phyloP scores from a whole-genome alignment of 2,888 invertebrate species.

The Tipula confusa region DNA sequence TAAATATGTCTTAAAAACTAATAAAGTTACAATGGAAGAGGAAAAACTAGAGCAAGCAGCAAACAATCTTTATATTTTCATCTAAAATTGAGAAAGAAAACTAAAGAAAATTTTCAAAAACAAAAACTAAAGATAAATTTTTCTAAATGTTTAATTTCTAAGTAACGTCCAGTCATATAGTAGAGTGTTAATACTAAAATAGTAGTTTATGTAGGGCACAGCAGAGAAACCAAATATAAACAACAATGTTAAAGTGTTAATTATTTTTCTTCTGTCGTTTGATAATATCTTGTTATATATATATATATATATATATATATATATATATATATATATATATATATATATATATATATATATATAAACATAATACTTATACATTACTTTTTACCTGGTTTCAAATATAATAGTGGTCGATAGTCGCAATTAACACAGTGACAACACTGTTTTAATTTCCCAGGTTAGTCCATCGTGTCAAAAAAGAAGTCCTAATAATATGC shows the following conservation, averaged over 20 bases:
- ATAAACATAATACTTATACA: no score
- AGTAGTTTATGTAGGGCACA: neutral
- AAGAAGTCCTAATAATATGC: no score
- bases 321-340: no score
- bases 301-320: neutral
- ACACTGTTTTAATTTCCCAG: no score
- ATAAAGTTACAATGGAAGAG: neutral
- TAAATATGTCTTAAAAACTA: slow-evolving; percentile 20
- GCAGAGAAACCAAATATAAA: neutral
- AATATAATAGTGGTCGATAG: no score
- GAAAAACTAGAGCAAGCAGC: neutral
- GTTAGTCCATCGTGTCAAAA: no score
- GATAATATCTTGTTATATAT: neutral
- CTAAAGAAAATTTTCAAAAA: neutral
- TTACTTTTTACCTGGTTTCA: no score
- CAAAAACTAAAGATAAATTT: neutral
- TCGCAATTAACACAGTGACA: no score
- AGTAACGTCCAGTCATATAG: neutral
- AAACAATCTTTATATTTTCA: neutral
- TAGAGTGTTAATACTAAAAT: neutral
- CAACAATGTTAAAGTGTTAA: slow-evolving; percentile 3
- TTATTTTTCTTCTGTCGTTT: neutral
- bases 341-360: no score
- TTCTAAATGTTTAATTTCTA: neutral
- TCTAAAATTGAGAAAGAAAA: neutral